Base-by-base conservation (phyloP, 2,888 invertebrate species). In the Muscina levida region DNA sequence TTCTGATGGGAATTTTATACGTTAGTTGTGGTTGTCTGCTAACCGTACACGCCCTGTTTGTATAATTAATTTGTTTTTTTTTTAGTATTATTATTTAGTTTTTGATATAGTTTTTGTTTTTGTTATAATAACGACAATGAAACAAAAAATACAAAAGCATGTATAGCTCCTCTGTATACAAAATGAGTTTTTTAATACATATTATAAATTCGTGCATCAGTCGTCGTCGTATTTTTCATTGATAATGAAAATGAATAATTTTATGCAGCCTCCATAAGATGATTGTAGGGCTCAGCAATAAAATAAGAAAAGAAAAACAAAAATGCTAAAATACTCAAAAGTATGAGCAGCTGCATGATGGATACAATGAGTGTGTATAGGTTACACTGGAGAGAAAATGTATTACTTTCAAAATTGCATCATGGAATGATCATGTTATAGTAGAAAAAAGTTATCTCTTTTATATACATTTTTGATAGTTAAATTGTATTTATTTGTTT, bases 261-360 rank as follows among this genome's bases (percentile, higher is more conserved):
- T n/a, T n/a, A n/a, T n/a, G 65, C 75, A 79, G 72, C 72, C 75
- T 72, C 72, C 57, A 75, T 75, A 78, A 72, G 42, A 31, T 79
- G 46, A 17, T 17, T 48, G 19, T 67, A 59, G 51, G 57, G 59
- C 71, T 51, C 57, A 19, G 22, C 48, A 24, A 22, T 48, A 56
- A 57, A 24, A 44, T 59, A 51, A 37, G 48, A 72, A 48, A 37
- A 31, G 57, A 70, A 66, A 48, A 70, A 71, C 15, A 56, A 26
- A 17, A 66, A 70, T 72, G 22, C 44, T 62, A 44, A 67, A 75
- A n/a, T n/a, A n/a, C n/a, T n/a, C n/a, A n/a, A n/a, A n/a, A n/a
- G n/a, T n/a, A n/a, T n/a, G 68, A 76, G 79, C 79, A 79, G 79
- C 79, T 79, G 79, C 79, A 79, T 72, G 6, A 11, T 2, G 11